Base-by-base conservation (phyloP, 2,888 invertebrate genomes). In the Drosophila stalkeri region DNA sequence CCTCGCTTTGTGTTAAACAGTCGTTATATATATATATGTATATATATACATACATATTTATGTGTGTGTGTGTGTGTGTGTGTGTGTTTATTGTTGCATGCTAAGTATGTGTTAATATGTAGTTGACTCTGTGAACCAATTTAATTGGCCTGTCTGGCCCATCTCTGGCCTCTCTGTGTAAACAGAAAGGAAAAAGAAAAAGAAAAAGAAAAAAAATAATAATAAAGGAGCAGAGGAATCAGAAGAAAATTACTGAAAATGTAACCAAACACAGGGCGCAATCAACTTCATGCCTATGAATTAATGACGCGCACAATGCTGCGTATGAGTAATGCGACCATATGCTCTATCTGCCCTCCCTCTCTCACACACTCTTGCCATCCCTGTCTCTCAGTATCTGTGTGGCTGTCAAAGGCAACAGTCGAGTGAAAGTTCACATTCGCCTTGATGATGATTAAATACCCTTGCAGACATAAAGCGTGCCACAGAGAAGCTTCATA, bases 261-360 rank as follows among this genome's bases (percentile, higher is more conserved):
- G 56, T 72, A 73, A 61, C 71, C 65, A 70, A 76, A 76, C 80
- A 72, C 80, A 72, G 64, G 81, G 75, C 65, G 82, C 89, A 81
- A 89, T 89, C 80, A 84, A 77, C 80, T 80, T 84, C 85, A 84
- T 85, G 86, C 88, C 80, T 76, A 82, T 86, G 90, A 87, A 89
- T 86, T 87, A 86, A 89, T 86, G 75, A 89, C 73, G 70, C 72
- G 70, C 64, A 37, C 61, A 56, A 74, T 67, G 70, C 63, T 59
- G 81, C 79, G 82, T 81, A 79, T 79, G 66, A 59, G 74, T 78
- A 57, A 84, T 81, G 55, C 52, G 54, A 49, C 6, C 37, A 39
- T 55, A 55, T 16, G 23, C 55, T 27, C 12, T 7, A 12, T 2
- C 54, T 5, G 4, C 14, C 33, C 4, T 33, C 2, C 5, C 5